phyloP scores from a whole-genome alignment of 2,888 invertebrate genomes.

The Phyto melanocephala region DNA sequence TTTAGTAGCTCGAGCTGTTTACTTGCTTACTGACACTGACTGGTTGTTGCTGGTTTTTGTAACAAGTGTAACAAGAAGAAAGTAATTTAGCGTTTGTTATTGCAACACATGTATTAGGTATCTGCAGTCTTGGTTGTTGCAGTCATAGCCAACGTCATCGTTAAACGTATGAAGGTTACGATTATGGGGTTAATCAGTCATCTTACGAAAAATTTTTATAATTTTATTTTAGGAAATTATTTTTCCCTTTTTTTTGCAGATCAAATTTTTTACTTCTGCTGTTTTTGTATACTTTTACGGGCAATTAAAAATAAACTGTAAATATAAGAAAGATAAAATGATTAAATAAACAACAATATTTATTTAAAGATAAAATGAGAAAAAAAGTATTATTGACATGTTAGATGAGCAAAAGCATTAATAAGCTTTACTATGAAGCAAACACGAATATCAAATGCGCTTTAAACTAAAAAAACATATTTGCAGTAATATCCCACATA shows the following conservation, averaged over 20 bases:
- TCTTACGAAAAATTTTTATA: constrained; percentile 17
- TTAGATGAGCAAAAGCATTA: not conserved
- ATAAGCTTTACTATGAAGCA: not conserved
- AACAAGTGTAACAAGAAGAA: constrained; percentile 39
- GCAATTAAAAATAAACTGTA: constrained; percentile 37
- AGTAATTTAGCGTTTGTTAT: not conserved
- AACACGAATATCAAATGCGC: not conserved
- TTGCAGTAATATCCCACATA: too few species aligned
- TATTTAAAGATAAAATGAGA: constrained; percentile 13
- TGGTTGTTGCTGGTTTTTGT: not conserved
- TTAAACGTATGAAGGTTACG: constrained; percentile 36
- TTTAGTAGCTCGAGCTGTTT: constrained; percentile 26
- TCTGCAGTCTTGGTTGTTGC: constrained; percentile 15
- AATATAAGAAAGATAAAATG: constrained; percentile 32
- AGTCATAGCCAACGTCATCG: constrained; percentile 36
- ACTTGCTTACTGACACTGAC: not conserved
- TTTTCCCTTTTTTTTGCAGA: constrained; percentile 9
- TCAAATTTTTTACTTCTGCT: constrained; percentile 30
- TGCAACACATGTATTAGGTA: constrained; percentile 11
- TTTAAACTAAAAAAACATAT: too few species aligned
- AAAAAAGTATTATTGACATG: constrained; percentile 22
- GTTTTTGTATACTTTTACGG: constrained; percentile 12
- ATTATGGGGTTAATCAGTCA: constrained; percentile 47
- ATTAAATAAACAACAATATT: constrained; percentile 21
- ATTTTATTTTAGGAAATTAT: constrained; percentile 22